Evolutionary conservation across 2,113 vertebrate genomes (phyloP).

Genomic region (Ageneiosus marmoratus): DNA sequence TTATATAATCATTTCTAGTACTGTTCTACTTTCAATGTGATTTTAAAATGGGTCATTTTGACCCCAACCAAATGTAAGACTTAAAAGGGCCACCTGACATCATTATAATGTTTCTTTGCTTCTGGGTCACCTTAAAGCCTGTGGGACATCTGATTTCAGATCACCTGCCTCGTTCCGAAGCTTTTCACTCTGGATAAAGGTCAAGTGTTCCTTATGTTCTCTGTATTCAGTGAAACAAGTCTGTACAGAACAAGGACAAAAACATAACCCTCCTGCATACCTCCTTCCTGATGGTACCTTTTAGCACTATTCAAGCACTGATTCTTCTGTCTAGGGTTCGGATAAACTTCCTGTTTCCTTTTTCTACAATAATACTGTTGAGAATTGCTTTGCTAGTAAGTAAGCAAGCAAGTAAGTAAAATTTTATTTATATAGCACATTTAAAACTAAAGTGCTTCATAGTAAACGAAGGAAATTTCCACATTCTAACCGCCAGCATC

Average conservation of each 20-base stretch:
- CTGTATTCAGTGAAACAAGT: not conserved
- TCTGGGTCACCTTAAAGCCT: slow-evolving; percentile 17
- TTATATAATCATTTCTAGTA: not conserved
- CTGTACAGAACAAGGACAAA: slow-evolving; percentile 12
- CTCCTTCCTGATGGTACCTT: not conserved
- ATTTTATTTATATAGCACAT: too few relatives aligned
- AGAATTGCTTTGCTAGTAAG: too few relatives aligned
- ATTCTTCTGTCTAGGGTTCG: too few relatives aligned
- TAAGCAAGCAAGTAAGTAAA: too few relatives aligned
- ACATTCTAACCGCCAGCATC: too few relatives aligned
- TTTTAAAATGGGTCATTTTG: slow-evolving; percentile 12
- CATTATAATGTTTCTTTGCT: not conserved
- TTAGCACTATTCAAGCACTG: not conserved
- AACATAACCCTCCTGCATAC: not conserved
- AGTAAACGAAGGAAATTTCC: too few relatives aligned
- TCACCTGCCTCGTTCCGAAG: not conserved
- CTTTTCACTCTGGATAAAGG: not conserved
- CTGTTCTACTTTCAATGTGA: not conserved
- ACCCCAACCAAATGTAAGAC: not conserved
- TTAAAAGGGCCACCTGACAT: not conserved
- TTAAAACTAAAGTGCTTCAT: too few relatives aligned
- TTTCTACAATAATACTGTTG: too few relatives aligned
- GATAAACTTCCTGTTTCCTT: too few relatives aligned
- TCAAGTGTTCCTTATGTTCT: not conserved
- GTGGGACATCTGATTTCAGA: slow-evolving; percentile 11